Conservation (phyloP, 2,888 invertebrate genomes). For the Pocota personata region DNA sequence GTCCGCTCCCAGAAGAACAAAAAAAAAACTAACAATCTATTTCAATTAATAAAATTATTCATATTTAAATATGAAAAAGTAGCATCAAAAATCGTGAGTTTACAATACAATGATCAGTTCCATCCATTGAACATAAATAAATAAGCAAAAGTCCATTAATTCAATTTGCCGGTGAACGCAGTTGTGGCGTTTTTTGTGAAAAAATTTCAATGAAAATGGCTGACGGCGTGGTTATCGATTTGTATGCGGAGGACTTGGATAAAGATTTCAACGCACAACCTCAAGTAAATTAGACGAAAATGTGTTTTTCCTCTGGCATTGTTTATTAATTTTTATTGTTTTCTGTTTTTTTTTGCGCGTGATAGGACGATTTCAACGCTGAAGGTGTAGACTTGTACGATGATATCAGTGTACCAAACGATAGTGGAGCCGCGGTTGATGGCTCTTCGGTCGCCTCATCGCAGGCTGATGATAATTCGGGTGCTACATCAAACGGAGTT, state of each 20-base stretch:
- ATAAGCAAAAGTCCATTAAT: conserved; percentile 22
- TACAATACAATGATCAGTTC: conserved; percentile 49
- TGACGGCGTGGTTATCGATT: conserved; percentile 97
- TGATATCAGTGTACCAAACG: conserved; percentile 94
- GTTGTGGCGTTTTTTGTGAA: conserved; percentile 68
- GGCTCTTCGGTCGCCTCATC: conserved; percentile 84
- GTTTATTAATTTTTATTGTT: neutral
- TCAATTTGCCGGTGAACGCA: conserved; percentile 59
- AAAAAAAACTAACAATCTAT: neutral
- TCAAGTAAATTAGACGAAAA: conserved; percentile 78
- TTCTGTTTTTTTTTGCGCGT: conserved; percentile 18
- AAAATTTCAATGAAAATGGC: conserved; percentile 87
- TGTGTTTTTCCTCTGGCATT: conserved; percentile 9
- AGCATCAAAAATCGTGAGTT: conserved; percentile 9
- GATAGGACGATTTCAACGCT: conserved; percentile 82
- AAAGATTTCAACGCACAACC: conserved; percentile 93
- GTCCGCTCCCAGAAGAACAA: conserved; percentile 15
- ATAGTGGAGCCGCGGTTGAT: conserved; percentile 87
- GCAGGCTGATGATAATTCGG: conserved; percentile 83
- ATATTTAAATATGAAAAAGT: conserved; percentile 66
- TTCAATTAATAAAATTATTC: conserved; percentile 43
- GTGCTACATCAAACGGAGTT: conserved; percentile 89
- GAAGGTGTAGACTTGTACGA: conserved; percentile 96
- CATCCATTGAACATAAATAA: conserved; percentile 41
- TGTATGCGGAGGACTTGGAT: conserved; percentile 98